Base-by-base conservation (phyloP, 2,888 invertebrate species). In the Chrysina gloriosa region DNA sequence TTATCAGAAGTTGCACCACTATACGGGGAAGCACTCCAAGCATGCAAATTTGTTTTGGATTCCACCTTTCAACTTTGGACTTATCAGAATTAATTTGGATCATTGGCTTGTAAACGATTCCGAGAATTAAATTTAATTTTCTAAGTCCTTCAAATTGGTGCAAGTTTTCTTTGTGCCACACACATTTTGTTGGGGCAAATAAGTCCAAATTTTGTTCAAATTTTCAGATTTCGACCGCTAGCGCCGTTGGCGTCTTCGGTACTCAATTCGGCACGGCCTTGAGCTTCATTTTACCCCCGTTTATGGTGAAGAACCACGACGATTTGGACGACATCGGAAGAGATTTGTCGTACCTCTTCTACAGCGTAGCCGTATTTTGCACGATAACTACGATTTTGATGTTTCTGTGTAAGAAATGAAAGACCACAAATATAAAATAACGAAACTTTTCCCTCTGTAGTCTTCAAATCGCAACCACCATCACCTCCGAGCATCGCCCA, bases 161-260 rank as follows among this genome's bases (percentile, higher is more conserved):
- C 11, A 39, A 39, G 4, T 29, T 29, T 5, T 29, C 29, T 29
- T 5, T 29, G n/a, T n/a, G n/a, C n/a, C n/a, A n/a, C n/a, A n/a
- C n/a, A n/a, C 29, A 29, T 5, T 5, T 11, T 5, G 2, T 42
- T 2, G 11, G 7, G 1, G n/a, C 2, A 31, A 31, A 3, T n/a
- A n/a, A 31, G 31, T 2, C 31, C 9, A 31, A 31, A 31, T 31
- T n/a, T n/a, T n/a, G n/a, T n/a, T n/a, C n/a, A n/a, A n/a, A 3
- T 52, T 65, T 66, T 4, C n/a, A 97, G 85, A 96, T 97, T 11
- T 85, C 91, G 2, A 89, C 89, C 1, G 92, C 92, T 0, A 91
- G 90, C 73, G 88, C 91, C 47, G 83, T 92, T 16, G 92, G 90
- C 2, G 88, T 92, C 16, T 90, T 92, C 76, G 92, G 92, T 3